These are phyloP conservation scores for Rhagologus leucostigma DNA, from an alignment of 2,113 vertebrate genomes.

Conservation along the genomic window DNA sequence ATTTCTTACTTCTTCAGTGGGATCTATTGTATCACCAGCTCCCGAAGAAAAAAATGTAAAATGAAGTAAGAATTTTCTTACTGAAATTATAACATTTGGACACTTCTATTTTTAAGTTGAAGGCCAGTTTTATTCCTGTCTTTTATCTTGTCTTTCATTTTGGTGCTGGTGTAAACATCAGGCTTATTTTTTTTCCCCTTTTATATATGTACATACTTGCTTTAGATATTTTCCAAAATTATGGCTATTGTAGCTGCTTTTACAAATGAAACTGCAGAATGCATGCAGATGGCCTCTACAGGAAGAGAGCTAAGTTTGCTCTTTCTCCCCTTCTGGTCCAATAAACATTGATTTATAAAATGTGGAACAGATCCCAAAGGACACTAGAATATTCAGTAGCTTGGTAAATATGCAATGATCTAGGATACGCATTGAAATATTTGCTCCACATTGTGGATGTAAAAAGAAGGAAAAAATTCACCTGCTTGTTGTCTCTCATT, in stretches of 20 bases:
- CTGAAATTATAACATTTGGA: background rate
- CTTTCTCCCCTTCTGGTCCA: slow-evolving; percentile 6
- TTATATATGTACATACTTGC: background rate
- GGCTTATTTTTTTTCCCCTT: background rate
- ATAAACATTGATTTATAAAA: slow-evolving; percentile 45
- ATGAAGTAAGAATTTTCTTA: background rate
- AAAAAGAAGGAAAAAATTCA: background rate
- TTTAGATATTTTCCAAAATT: background rate
- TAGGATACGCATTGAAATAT: background rate
- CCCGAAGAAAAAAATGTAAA: background rate
- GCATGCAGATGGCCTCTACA: background rate
- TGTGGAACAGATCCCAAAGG: slow-evolving; percentile 38
- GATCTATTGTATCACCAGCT: background rate
- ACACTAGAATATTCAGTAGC: slow-evolving; percentile 36
- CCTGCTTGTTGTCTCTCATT: background rate
- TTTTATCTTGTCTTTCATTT: background rate
- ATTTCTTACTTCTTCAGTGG: background rate
- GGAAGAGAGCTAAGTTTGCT: background rate
- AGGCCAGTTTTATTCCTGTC: background rate
- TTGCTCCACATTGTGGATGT: background rate
- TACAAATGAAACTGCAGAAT: background rate
- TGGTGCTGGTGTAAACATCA: background rate
- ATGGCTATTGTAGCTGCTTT: background rate
- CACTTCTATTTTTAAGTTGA: background rate
- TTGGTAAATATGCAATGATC: slow-evolving; percentile 29